These are phyloP conservation scores for Cercopithecus neglectus DNA, from an alignment of 2,797 vertebrate genomes.

Conservation along the genomic window DNA sequence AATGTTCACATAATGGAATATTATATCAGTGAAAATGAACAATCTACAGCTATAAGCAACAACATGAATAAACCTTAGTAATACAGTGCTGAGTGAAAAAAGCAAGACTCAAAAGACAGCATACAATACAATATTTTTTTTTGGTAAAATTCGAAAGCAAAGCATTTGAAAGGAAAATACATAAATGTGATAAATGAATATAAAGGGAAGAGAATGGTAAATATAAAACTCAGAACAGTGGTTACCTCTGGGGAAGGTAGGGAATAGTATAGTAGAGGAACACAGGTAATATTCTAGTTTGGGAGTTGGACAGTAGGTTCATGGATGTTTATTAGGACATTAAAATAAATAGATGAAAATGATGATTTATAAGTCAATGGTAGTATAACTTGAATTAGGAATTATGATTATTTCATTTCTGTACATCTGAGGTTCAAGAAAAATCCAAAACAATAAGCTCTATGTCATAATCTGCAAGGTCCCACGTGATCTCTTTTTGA, in stretches of 20 bases:
- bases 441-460: neutral
- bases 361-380: neutral
- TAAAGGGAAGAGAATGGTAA: neutral
- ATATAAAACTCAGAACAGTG: neutral
- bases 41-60: neutral
- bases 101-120: neutral
- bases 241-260: neutral
- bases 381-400: neutral
- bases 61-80: neutral
- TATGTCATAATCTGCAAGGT: neutral
- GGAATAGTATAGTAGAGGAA: neutral
- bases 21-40: neutral
- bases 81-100: neutral
- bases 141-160: neutral
- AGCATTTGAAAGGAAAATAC: neutral
- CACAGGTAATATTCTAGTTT: neutral
- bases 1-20: neutral
- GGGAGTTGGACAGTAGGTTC: neutral
- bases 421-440: neutral
- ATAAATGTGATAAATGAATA: neutral
- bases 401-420: constrained; percentile 30
- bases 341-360: neutral
- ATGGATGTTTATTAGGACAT: neutral
- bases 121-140: neutral
- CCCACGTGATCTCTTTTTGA: neutral